Conservation (phyloP, 2,113 vertebrate genomes). For the Paradoxurus hermaphroditus region DNA sequence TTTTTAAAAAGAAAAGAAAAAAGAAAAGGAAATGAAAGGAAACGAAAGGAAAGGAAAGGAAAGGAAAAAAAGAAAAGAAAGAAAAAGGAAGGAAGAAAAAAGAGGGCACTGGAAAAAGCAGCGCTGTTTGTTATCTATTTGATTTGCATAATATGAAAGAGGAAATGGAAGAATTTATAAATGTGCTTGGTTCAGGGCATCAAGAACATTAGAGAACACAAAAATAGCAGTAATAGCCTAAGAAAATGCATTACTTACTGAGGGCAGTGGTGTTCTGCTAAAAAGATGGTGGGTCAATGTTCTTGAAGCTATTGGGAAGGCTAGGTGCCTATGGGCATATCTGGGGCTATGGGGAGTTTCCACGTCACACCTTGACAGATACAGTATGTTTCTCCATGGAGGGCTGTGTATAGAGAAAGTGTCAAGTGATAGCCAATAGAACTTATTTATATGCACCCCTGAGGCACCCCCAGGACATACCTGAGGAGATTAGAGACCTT, state of each 20-base stretch:
- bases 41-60: neutral
- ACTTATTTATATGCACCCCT: neutral
- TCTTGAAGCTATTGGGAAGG: neutral
- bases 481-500: neutral
- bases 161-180: neutral
- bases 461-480: neutral
- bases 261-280: neutral
- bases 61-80: neutral
- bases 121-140: neutral
- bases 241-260: accelerated
- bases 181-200: neutral
- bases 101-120: neutral
- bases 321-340: too few species aligned
- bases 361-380: neutral
- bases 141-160: neutral
- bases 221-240: neutral
- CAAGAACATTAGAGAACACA: neutral
- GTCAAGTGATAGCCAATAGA: neutral
- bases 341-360: neutral
- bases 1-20: neutral
- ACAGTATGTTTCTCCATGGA: neutral
- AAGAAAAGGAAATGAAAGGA: too few species aligned
- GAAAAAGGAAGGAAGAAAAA: neutral
- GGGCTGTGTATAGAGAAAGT: neutral
- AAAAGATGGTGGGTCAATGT: neutral